Evolutionary conservation across 2,797 vertebrate genomes (phyloP).

Genomic region (Vultur gryphus): DNA sequence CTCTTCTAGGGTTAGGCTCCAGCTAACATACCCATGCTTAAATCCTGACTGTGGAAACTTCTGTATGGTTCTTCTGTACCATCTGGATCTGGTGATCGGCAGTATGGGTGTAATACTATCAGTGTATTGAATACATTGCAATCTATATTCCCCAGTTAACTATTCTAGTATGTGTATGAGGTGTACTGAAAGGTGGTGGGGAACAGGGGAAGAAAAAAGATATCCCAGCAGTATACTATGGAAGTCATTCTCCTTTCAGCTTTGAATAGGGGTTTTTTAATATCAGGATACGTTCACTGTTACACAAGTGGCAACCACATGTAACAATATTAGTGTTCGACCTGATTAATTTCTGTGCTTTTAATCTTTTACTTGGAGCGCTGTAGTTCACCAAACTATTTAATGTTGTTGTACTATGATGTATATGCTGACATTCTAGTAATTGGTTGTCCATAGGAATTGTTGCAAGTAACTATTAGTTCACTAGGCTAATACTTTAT

Average conservation of each 20-base stretch:
- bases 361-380: not conserved
- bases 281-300: not conserved
- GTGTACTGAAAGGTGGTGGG: not conserved
- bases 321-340: not conserved
- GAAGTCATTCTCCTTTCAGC: not conserved
- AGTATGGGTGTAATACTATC: not conserved
- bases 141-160: not conserved
- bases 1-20: not conserved
- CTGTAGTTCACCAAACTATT: not conserved
- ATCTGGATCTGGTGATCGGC: not conserved
- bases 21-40: not conserved
- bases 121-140: not conserved
- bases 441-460: conserved; percentile 8
- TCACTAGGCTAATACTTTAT: conserved; percentile 9
- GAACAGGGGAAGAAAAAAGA: not conserved
- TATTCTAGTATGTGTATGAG: not conserved
- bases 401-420: not conserved
- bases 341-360: not conserved
- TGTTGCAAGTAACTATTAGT: conserved; percentile 4
- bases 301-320: not conserved
- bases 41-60: not conserved
- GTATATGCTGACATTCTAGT: not conserved
- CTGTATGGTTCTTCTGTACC: not conserved
- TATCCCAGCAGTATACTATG: not conserved
- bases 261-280: not conserved